A percentile compares a stretch with the other conserved stretches of the same genome.
These are phyloP conservation scores for Teleiodes luculella DNA, from an alignment of 2,888 invertebrate genomes.

Conservation along the genomic window DNA sequence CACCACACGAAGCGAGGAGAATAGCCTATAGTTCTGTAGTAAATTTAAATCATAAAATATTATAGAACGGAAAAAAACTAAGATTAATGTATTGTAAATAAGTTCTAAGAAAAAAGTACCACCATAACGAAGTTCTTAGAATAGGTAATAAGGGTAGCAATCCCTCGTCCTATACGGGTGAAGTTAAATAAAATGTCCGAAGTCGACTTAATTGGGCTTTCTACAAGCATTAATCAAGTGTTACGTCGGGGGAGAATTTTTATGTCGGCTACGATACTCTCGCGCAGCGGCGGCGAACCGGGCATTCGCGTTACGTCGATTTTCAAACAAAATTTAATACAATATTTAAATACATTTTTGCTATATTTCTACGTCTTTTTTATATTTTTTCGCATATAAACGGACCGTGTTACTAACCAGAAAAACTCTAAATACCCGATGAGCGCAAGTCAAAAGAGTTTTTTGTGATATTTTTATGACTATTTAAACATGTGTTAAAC, in stretches of 20 bases:
- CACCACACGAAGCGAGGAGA: neutral
- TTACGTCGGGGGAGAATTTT: slow-evolving; percentile 66
- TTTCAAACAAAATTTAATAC: no score
- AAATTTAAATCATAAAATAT: neutral
- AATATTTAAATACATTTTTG: no score
- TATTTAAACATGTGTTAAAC: no score
- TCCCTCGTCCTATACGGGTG: slow-evolving; percentile 43
- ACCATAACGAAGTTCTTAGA: neutral
- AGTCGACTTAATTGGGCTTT: slow-evolving; percentile 72
- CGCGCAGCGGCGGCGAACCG: neutral
- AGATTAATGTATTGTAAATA: slow-evolving; percentile 2
- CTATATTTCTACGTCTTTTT: no score
- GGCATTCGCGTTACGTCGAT: neutral
- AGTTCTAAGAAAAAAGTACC: neutral
- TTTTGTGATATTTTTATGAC: no score
- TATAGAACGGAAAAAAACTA: neutral
- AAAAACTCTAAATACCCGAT: no score
- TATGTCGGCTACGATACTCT: slow-evolving; percentile 40
- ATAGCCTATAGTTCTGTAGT: neutral
- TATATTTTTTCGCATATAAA: neutral
- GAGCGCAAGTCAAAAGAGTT: no score
- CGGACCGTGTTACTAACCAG: no score
- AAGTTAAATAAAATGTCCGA: slow-evolving; percentile 61
- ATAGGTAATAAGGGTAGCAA: slow-evolving; percentile 24
- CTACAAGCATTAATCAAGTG: slow-evolving; percentile 75